phyloP scores from a whole-genome alignment of 2,797 vertebrate species.

The Microcaecilia unicolor region DNA sequence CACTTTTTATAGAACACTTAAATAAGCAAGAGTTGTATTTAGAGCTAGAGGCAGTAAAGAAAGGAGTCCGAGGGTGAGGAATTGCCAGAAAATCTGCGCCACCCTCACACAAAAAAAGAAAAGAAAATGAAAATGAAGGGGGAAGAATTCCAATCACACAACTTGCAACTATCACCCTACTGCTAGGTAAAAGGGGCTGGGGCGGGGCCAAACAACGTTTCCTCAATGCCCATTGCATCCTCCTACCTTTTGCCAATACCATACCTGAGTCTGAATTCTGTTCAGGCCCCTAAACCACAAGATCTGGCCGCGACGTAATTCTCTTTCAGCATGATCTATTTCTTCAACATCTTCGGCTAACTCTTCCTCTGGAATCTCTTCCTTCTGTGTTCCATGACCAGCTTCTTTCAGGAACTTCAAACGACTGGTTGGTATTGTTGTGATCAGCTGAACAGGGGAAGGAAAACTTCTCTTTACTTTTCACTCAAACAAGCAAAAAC shows the following conservation, averaged over 20 bases:
- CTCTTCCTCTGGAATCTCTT: slow-evolving; percentile 95
- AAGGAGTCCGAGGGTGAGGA: slow-evolving; percentile 29
- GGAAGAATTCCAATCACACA: slow-evolving; percentile 41
- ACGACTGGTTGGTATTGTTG: slow-evolving; percentile 89
- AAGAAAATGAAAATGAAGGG: slow-evolving; percentile 30
- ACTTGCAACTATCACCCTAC: slow-evolving; percentile 17
- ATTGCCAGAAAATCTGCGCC: slow-evolving; percentile 30
- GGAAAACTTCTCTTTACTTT: background rate
- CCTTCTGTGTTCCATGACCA: slow-evolving; percentile 93
- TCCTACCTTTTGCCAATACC: slow-evolving; percentile 46
- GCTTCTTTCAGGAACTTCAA: slow-evolving; percentile 96
- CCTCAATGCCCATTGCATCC: slow-evolving; percentile 10
- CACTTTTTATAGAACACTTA: slow-evolving; percentile 61
- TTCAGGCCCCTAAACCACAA: slow-evolving; percentile 98
- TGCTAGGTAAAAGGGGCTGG: slow-evolving; percentile 8
- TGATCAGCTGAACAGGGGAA: slow-evolving; percentile 72
- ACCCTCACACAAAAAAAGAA: slow-evolving; percentile 12
- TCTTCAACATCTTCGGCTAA: slow-evolving; percentile 92
- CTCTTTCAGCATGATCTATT: slow-evolving; percentile 94
- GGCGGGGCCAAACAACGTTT: slow-evolving; percentile 10
- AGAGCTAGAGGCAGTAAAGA: slow-evolving; percentile 45
- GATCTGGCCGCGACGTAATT: slow-evolving; percentile 94
- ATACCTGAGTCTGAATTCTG: slow-evolving; percentile 98
- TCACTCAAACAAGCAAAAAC: too few species aligned
- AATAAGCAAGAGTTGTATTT: slow-evolving; percentile 43